Evolutionary conservation across 2,797 vertebrate species (phyloP), one percentile per base, ranked within the genome.

Genomic region (Gallinago nigripennis): DNA sequence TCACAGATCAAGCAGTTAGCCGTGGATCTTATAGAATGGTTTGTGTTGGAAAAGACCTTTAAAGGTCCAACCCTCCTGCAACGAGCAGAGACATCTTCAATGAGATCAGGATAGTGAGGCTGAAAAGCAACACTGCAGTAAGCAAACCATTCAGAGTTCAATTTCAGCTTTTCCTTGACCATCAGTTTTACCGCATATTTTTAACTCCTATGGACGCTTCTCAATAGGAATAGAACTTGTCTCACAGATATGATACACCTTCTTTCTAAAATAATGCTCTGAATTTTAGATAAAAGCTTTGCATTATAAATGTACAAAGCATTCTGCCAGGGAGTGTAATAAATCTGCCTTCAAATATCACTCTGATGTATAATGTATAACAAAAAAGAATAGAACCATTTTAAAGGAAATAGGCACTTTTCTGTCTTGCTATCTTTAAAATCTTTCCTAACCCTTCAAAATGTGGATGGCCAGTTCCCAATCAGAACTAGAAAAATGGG

Each of bases 231-330:
- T n/a, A 83, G 81, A 53, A 37, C 63, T 95, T 95, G 90, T 95
- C 90, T 97, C 82, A 48, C 66, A 70, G 64, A 95, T 89, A 92
- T 18, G 65, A 94, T 94, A 91, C 84, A 86, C 58, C 21, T 96
- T 93, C 90, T 94, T 96, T 91, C 88, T 97, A 95, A 97, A 98
- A 97, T 97, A 98, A 98, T 94, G 86, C 90, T 87, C 81, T 95
- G 94, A 98, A 97, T 97, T 97, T 97, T 97, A 97, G 90, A 98
- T 98, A 96, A 97, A 96, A 97, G 96, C 95, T 97, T 96, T 97
- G 84, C 95, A 97, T 97, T 98, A 97, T 97, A 96, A 97, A 98
- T 98, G 93, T 95, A 94, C 92, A 98, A 97, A 97, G 95, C 83
- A 94, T 96, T 96, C 88, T 96, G 87, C 90, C 93, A 96, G 88